Percentiles rank a stretch among this genome's conserved stretches.
Evolutionary conservation across 2,888 invertebrate species (phyloP).

Genomic region (Sipha maydis): DNA sequence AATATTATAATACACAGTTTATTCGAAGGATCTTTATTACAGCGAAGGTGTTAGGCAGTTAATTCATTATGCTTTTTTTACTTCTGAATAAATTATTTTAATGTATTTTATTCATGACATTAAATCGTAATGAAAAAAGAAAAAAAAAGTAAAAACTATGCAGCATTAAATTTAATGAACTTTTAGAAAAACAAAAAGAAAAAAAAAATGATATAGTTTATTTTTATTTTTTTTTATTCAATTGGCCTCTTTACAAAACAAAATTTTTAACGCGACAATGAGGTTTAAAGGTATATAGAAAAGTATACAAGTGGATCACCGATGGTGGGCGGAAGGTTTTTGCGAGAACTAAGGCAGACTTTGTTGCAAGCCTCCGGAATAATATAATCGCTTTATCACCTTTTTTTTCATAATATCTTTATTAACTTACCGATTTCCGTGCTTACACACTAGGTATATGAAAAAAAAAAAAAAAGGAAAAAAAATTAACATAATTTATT

Average conservation of each 20-base stretch:
- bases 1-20: neutral
- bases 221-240: neutral
- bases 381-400: neutral
- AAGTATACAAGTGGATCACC: neutral
- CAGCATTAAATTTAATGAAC: neutral
- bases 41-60: neutral
- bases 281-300: neutral
- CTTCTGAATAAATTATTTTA: neutral
- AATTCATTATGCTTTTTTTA: neutral
- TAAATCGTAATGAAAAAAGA: neutral
- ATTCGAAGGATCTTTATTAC: neutral
- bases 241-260: neutral
- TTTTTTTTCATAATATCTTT: neutral
- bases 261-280: neutral
- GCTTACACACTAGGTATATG: neutral
- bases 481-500: neutral
- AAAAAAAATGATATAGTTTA: neutral
- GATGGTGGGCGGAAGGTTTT: neutral
- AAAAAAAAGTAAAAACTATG: neutral
- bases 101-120: conserved; percentile 5
- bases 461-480: neutral
- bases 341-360: neutral
- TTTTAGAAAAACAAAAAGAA: neutral
- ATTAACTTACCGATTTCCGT: neutral
- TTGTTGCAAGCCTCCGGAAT: neutral